phyloP scores from a whole-genome alignment of 2,797 vertebrate species.

The Sciurus carolinensis region DNA sequence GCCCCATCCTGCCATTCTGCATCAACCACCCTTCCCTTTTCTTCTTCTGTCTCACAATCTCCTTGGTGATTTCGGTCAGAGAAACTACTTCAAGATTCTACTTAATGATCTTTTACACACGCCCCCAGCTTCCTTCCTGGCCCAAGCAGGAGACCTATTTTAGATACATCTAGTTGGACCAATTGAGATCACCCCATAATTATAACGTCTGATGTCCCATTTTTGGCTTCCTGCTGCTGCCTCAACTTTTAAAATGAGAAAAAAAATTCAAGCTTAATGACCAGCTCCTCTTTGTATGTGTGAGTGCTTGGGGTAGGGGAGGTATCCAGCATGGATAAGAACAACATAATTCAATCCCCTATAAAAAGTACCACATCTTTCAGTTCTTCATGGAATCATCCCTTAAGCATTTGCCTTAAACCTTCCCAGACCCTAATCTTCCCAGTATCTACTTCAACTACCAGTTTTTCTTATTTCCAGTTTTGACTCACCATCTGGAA shows the following conservation, averaged over 20 bases:
- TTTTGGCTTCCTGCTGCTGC: background rate
- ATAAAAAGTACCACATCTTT: background rate
- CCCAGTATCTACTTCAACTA: background rate
- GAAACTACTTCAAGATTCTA: background rate
- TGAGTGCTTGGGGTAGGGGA: background rate
- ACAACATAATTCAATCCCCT: background rate
- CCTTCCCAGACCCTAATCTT: background rate
- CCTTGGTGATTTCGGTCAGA: background rate
- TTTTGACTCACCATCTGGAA: background rate
- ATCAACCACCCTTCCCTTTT: background rate
- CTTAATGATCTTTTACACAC: background rate
- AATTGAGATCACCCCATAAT: background rate
- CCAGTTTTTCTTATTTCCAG: background rate
- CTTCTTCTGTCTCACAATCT: background rate
- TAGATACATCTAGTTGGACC: background rate
- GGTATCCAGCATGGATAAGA: no score
- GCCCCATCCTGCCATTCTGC: rapidly evolving
- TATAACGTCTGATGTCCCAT: background rate
- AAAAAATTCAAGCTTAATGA: background rate
- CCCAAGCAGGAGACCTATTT: background rate
- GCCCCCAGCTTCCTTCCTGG: background rate
- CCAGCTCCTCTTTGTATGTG: background rate
- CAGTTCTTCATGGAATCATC: background rate
- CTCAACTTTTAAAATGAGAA: background rate
- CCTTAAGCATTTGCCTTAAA: background rate